Base-by-base conservation (phyloP, 1,140 invertebrate species). In the Drosophila lacteicornis region DNA sequence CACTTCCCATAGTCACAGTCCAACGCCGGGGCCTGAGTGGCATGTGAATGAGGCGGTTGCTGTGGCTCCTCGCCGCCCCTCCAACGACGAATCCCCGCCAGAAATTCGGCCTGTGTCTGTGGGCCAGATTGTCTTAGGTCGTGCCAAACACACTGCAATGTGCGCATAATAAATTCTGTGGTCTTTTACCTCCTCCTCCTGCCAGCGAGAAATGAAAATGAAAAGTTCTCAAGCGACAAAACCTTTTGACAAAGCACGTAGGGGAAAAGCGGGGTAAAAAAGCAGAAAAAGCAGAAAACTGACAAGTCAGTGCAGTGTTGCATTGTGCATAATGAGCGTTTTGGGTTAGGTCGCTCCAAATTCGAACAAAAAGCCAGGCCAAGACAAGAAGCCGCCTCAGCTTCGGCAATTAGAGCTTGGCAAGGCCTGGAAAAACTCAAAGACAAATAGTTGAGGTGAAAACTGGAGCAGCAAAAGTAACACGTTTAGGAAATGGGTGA, bases 71-170 rank as follows among this genome's bases (percentile, higher is more conserved):
- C 30, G 27, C 9, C 33, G 33, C 38, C 4, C 30, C n/a, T 33
- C 51, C n/a, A 9, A 5, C 25, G 15, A 38, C 25, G 17, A 56
- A 33, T 36, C 22, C 19, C 30, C 8, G 30, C 7, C 42, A 71
- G 55, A 67, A 70, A 63, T 70, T 71, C 63, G 75, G 75, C 58
- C 22, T 67, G 57, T 59, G 62, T 59, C 42, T 79, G 57, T 65
- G 56, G 75, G 78, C 50, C 68, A 87, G 84, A 90, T 88, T 88
- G 85, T 88, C 84, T 88, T 75, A 90, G 84, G 84, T 88, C 84
- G 85, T 88, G 84, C 85, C 77, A 81, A 47, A 47, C 79, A 79
- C 50, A 36, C 13, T 7, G 56, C 77, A 68, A 84, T 58, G 53
- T 56, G 80, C 45, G 83, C 80, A 87, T 88, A 90, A 90, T 88